Evolutionary conservation across 2,888 invertebrate species (phyloP).

Genomic region (Seira ritae): DNA sequence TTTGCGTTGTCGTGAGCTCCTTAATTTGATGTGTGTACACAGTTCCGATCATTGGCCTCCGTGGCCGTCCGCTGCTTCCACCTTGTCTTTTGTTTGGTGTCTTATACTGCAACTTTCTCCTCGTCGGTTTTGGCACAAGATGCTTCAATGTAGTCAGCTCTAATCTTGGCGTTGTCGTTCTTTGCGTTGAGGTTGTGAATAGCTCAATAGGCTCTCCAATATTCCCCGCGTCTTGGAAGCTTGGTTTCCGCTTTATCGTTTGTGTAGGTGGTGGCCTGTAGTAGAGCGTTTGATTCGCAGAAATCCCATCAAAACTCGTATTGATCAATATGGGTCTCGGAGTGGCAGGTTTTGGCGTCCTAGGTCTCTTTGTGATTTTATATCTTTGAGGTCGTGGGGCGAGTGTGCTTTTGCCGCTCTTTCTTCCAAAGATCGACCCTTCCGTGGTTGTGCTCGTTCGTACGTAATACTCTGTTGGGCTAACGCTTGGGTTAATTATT

Average conservation of each 20-base stretch:
- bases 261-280: not conserved
- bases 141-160: slow-evolving; percentile 15
- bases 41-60: slow-evolving; percentile 2
- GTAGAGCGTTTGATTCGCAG: slow-evolving; percentile 22
- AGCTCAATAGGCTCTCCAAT: slow-evolving; percentile 42
- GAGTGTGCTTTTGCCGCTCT: not conserved
- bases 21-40: not conserved
- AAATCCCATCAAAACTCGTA: slow-evolving; percentile 18
- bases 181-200: slow-evolving; percentile 31
- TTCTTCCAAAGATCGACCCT: not conserved
- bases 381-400: slow-evolving; percentile 39
- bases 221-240: slow-evolving; percentile 6
- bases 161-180: slow-evolving; percentile 23
- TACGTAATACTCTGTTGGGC: not conserved
- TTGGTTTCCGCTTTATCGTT: not conserved
- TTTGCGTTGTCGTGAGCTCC: not conserved
- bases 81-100: not conserved
- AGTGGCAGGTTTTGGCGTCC: slow-evolving; percentile 15
- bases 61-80: not conserved
- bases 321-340: slow-evolving; percentile 15
- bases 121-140: slow-evolving; percentile 33
- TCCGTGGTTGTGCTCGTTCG: not conserved
- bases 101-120: slow-evolving; percentile 32
- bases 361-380: slow-evolving; percentile 30
- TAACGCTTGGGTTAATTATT: slow-evolving; percentile 32